Evolutionary conservation across 1,140 invertebrate genomes (phyloP).

Genomic region (Phocides pigmalion): DNA sequence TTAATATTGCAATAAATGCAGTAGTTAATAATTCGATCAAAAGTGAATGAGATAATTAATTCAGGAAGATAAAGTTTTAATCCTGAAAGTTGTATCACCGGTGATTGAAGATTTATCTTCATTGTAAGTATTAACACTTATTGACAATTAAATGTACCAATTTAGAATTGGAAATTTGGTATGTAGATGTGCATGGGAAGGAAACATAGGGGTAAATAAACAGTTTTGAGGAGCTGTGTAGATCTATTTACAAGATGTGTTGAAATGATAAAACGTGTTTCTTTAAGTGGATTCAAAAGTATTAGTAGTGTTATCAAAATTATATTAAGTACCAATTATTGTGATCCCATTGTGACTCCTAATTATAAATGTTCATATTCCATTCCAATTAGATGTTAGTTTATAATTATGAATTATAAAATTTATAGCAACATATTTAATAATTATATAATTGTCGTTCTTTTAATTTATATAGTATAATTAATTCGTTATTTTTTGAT

Average conservation of each 20-base stretch:
- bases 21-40: not conserved
- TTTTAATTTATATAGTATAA: no score
- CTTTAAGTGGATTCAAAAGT: conserved; percentile 33
- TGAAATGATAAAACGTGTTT: not conserved
- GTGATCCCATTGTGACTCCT: conserved; percentile 60
- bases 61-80: no score
- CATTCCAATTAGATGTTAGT: conserved; percentile 44
- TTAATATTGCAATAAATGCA: not conserved
- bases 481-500: no score
- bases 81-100: no score
- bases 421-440: conserved; percentile 18
- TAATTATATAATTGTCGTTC: conserved; percentile 1
- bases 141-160: not conserved
- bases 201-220: not conserved
- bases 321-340: conserved; percentile 44
- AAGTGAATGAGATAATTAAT: no score
- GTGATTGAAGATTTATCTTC: no score
- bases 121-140: no score
- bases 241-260: conserved; percentile 3
- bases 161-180: not conserved
- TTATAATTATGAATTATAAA: conserved; percentile 29
- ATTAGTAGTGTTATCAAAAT: conserved; percentile 36
- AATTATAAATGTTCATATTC: conserved; percentile 46
- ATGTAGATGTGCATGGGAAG: not conserved
- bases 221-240: not conserved